Base-by-base conservation (phyloP, 2,113 vertebrate species). In the Cercocebus atys region DNA sequence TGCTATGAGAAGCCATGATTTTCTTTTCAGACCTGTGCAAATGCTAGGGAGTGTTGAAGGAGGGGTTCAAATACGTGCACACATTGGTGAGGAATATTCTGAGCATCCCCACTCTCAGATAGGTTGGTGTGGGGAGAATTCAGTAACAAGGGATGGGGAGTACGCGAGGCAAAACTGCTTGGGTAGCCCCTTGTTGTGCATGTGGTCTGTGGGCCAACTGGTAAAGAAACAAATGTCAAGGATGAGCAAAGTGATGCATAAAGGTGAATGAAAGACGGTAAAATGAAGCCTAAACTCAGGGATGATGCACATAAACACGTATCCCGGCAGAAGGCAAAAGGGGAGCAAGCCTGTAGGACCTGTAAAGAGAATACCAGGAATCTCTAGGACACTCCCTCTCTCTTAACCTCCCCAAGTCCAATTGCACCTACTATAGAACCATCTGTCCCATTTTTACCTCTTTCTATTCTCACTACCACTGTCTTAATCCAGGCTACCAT, bases 1-100 rank as follows among this genome's bases (percentile, higher is more conserved):
- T 66, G 86, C 55, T 79, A 95, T 52, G 82, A 82, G 30, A 91
- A 88, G 32, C 55, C 43, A 43, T 88, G 83, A 50, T 80, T 98
- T 97, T 91, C 76, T 93, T 93, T 95, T 87, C 55, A 90, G n/a
- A 94, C 52, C 32, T 50, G 45, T 1, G 8, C 45, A 87, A 78
- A 94, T 25, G 47, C 11, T 52, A 97, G 47, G 66, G 82, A 86
- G 40, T 88, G 59, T 57, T 40, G 61, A 88, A 97, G 78, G 92
- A 94, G 45, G 68, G 35, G n/a, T 40, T 89, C 75, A 66, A 40
- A 57, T 91, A 72, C 57, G 43, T 43, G 13, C 38, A 91, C 25
- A 52, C 70, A 84, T 88, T 23, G 61, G 32, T 95, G 80, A 90
- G 88, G 52, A 94, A 88, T 73, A 45, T 90, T 93, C 40, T 10